A percentile compares a stretch with the other conserved stretches of the same genome.
These are phyloP conservation scores for Lophius americanus DNA, from an alignment of 2,797 vertebrate genomes.

Conservation along the genomic window DNA sequence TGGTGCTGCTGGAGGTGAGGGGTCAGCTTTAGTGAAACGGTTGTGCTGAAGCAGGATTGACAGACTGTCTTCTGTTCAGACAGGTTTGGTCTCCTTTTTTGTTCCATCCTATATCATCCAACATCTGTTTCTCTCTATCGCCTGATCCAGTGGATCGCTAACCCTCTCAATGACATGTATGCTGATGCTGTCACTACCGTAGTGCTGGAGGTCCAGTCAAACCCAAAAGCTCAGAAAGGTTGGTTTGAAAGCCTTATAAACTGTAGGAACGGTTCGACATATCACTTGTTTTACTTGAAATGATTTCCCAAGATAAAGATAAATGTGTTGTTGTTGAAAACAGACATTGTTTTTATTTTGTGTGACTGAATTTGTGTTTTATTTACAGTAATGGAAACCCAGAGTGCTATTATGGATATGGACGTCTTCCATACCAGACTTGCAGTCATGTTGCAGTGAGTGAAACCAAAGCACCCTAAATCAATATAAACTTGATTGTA, in stretches of 20 bases:
- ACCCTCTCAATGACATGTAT: constrained; percentile 94
- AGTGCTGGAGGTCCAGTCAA: constrained; percentile 92
- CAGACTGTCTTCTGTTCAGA: background rate
- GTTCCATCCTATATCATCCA: background rate
- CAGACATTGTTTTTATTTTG: background rate
- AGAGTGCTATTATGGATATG: constrained; percentile 83
- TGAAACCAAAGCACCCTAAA: constrained; percentile 23
- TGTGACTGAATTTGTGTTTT: constrained; percentile 13
- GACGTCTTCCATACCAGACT: constrained; percentile 87
- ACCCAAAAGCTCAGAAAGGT: constrained; percentile 94
- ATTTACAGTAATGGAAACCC: constrained; percentile 80
- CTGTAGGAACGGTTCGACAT: background rate
- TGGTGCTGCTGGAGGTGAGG: constrained; percentile 90
- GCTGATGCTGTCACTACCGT: constrained; percentile 92
- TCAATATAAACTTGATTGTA: background rate
- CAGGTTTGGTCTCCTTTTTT: background rate
- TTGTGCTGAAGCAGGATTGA: background rate
- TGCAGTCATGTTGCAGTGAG: constrained; percentile 94
- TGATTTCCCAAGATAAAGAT: background rate
- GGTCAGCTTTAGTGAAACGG: background rate
- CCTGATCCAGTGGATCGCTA: constrained; percentile 87
- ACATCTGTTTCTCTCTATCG: background rate
- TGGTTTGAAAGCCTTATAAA: background rate
- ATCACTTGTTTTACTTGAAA: background rate
- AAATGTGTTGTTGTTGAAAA: background rate